Evolutionary conservation across 2,113 vertebrate genomes (phyloP).

Genomic region (Morone saxatilis): DNA sequence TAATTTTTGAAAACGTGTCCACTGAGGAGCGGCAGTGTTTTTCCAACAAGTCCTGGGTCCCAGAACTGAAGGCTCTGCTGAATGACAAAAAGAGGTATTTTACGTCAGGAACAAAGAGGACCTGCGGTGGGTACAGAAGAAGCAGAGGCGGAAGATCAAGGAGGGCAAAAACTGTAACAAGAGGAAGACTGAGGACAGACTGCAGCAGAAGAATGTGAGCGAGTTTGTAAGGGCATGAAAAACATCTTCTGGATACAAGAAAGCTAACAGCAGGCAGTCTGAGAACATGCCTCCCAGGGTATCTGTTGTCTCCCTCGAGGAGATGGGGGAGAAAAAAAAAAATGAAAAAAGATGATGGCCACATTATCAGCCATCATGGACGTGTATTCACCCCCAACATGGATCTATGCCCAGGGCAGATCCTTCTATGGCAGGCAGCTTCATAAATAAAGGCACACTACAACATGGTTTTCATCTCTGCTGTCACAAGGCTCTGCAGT

Average conservation of each 20-base stretch:
- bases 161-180: neutral
- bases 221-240: slow-evolving; percentile 53
- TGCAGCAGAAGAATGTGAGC: slow-evolving; percentile 28
- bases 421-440: slow-evolving; percentile 24
- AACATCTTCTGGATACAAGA: slow-evolving; percentile 56
- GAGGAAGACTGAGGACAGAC: slow-evolving; percentile 39
- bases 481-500: neutral
- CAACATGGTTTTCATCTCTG: slow-evolving; percentile 28
- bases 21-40: slow-evolving; percentile 25
- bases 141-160: slow-evolving; percentile 17
- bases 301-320: slow-evolving; percentile 17
- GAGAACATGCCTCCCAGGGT: slow-evolving; percentile 50
- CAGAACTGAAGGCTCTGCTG: slow-evolving; percentile 36
- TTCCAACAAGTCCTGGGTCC: slow-evolving; percentile 16
- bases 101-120: slow-evolving; percentile 41
- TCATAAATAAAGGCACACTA: slow-evolving; percentile 31
- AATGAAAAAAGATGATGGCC: slow-evolving; percentile 42
- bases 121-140: slow-evolving; percentile 3
- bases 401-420: slow-evolving; percentile 45
- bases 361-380: slow-evolving; percentile 61
- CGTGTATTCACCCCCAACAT: slow-evolving; percentile 18
- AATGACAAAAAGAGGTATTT: slow-evolving; percentile 41
- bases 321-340: slow-evolving; percentile 13
- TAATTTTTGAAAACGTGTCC: slow-evolving; percentile 48
- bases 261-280: slow-evolving; percentile 48